Base-by-base conservation (phyloP, 1,140 invertebrate species). In the Drosophila malerkotliana region DNA sequence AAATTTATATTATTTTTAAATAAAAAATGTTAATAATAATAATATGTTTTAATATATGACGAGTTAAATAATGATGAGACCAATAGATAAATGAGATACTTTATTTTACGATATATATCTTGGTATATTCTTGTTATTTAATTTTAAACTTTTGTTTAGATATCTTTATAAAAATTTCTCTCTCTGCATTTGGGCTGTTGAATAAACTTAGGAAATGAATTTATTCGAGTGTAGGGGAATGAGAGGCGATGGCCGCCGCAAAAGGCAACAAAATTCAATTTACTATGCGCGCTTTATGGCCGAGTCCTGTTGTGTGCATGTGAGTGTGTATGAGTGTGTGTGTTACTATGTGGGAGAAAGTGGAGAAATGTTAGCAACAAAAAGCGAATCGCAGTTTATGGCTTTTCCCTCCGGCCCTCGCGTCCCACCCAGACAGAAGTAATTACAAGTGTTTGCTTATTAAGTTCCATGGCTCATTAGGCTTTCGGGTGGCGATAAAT, bases 391-490 rank as follows among this genome's bases (percentile, higher is more conserved):
- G 10, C 24, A 53, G 48, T 53, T 61, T 61, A 61, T 61, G 58
- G 49, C 45, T 21, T 24, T 44, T 14, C 3, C 10, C 39, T 32
- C 15, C 41, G 9, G n/a, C 6, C 7, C 32, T 28, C 21, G 14
- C n/a, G 14, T 12, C 9, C 39, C 39, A 14, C 32, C 32, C 77
- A 56, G 44, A 74, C 69, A 79, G 74, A 82, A 85, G 82, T 78
- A 85, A 85, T 85, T 85, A 87, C 82, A 85, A 85, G 82, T 78
- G 82, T 85, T 85, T 85, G 82, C 82, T 85, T 85, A 85, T 85
- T 85, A 85, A 85, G 82, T 87, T 85, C 82, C 82, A 85, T 87
- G 82, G 82, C 82, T 85, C 82, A 85, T 85, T 85, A 87, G 82
- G 82, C 82, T 37, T 37, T 12, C 34, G 9, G 71, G 69, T 72